phyloP scores from a whole-genome alignment of 1,140 invertebrate genomes.

The Pachypsylla venusta region DNA sequence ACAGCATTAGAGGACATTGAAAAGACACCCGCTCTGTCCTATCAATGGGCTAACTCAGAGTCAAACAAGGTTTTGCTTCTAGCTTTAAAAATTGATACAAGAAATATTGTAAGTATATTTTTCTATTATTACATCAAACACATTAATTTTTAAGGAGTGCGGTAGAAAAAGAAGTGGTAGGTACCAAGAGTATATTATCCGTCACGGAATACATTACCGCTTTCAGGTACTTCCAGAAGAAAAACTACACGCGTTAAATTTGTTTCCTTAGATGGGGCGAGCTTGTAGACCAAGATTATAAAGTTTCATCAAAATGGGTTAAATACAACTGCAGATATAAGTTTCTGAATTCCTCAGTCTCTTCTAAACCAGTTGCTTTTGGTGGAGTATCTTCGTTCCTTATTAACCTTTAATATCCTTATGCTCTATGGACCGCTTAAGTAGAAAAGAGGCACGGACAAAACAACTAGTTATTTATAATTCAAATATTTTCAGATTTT shows the following conservation, averaged over 20 bases:
- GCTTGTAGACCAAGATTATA: neutral
- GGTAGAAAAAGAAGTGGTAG: too few relatives aligned
- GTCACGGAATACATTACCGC: too few relatives aligned
- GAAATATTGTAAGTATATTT: conserved; percentile 57
- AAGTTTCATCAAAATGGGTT: too few relatives aligned
- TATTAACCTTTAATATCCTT: neutral
- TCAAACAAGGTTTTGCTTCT: conserved; percentile 50
- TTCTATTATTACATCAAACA: too few relatives aligned
- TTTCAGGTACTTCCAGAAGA: too few relatives aligned
- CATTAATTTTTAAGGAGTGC: too few relatives aligned
- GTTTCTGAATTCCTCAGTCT: neutral
- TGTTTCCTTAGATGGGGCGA: too few relatives aligned
- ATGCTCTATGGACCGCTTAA: conserved; percentile 12
- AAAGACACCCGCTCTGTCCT: conserved; percentile 47
- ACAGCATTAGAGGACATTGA: conserved; percentile 44
- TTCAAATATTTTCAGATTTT: conserved; percentile 43
- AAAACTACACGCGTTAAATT: too few relatives aligned
- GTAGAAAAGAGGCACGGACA: too few relatives aligned
- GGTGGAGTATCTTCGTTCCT: neutral
- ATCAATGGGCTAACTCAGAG: conserved; percentile 52
- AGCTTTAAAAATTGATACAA: conserved; percentile 59
- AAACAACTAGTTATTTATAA: too few relatives aligned
- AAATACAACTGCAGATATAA: conserved; percentile 3
- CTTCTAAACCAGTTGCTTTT: neutral
- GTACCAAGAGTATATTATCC: too few relatives aligned